These are phyloP conservation scores for Tetragonula carbonaria DNA, from an alignment of 2,888 invertebrate species.

Conservation along the genomic window DNA sequence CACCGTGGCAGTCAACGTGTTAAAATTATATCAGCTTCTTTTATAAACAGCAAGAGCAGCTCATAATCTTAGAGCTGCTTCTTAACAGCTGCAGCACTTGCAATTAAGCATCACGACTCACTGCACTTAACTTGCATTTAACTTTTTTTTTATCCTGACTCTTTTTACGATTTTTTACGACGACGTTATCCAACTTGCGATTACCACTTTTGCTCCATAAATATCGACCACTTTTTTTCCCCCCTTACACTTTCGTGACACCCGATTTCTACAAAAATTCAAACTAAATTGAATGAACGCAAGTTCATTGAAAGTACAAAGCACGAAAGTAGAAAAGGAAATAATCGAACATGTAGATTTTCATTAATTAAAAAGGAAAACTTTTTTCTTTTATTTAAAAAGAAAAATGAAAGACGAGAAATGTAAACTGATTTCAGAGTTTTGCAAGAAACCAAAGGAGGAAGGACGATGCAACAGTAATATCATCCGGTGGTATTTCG, in stretches of 20 bases:
- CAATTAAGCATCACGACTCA: constrained; percentile 7
- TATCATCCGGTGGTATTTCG: constrained; percentile 86
- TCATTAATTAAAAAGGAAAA: neutral
- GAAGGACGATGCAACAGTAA: constrained; percentile 72
- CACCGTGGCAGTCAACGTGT: neutral
- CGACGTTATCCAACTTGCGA: neutral
- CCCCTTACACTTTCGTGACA: neutral
- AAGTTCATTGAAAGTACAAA: neutral
- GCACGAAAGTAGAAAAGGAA: neutral
- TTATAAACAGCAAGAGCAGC: neutral
- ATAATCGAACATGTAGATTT: neutral
- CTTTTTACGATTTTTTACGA: no score
- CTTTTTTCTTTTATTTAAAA: neutral
- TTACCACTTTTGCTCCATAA: neutral
- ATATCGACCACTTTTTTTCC: neutral
- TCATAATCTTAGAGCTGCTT: neutral
- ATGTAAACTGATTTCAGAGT: constrained; percentile 67
- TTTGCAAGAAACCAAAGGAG: constrained; percentile 78
- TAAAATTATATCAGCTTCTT: constrained; percentile 10
- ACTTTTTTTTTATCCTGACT: neutral
- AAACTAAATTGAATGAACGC: neutral
- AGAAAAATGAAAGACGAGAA: neutral
- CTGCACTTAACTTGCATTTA: no score
- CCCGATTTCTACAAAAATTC: neutral
- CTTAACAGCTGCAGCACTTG: neutral